Evolutionary conservation across 2,797 vertebrate genomes (phyloP).

Genomic region (Mus minutoides): DNA sequence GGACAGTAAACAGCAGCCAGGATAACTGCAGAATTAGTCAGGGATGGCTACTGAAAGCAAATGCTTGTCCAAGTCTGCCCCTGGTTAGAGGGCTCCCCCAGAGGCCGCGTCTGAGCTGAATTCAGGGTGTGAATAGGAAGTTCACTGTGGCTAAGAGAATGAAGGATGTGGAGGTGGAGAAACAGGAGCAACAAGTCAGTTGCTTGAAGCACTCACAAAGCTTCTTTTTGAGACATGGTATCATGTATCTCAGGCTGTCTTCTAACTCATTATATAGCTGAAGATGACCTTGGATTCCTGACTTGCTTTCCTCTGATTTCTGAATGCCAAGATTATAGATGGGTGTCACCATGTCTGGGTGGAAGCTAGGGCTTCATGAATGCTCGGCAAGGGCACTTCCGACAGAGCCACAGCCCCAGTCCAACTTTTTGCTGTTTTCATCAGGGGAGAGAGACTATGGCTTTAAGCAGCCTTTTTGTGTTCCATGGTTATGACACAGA

Average conservation of each 20-base stretch:
- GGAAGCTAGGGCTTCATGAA: neutral
- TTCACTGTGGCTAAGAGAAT: neutral
- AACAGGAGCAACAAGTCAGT: neutral
- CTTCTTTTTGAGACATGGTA: neutral
- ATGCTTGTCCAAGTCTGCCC: neutral
- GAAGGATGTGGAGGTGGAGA: neutral
- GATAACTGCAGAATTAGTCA: neutral
- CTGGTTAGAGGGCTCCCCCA: neutral
- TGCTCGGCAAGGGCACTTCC: neutral
- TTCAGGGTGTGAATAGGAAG: too few species aligned
- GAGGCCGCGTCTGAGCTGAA: neutral
- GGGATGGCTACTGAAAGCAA: neutral
- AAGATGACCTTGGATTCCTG: neutral
- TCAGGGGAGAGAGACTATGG: neutral
- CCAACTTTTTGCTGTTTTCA: neutral
- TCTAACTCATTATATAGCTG: neutral
- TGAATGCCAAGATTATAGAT: neutral
- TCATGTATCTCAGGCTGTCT: neutral
- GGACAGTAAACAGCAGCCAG: neutral
- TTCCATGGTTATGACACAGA: too few species aligned
- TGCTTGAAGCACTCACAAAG: neutral
- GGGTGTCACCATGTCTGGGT: neutral
- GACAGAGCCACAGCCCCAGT: neutral
- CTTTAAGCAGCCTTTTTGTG: neutral
- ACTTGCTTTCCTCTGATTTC: neutral